Conservation (phyloP, 2,888 invertebrate genomes). For the Cerastoderma edule region DNA sequence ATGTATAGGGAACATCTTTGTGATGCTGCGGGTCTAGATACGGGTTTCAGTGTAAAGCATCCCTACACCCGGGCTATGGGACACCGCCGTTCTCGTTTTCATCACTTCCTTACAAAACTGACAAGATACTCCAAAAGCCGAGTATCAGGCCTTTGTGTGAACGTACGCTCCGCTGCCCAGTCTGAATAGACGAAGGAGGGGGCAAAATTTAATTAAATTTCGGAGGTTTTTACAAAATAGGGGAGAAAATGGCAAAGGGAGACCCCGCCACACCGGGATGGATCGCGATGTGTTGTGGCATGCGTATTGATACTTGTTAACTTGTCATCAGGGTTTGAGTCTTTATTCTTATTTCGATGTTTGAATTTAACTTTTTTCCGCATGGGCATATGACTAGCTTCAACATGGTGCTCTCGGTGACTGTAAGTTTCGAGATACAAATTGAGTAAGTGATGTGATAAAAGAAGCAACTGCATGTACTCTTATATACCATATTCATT, state of each 20-base stretch:
- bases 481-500: too few relatives aligned
- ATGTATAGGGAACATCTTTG: too few relatives aligned
- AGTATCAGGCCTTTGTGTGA: conserved; percentile 42
- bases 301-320: conserved; percentile 28
- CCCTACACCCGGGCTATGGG: neutral
- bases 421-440: too few relatives aligned
- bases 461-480: too few relatives aligned
- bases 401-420: too few relatives aligned
- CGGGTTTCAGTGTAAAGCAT: too few relatives aligned
- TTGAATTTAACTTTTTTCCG: too few relatives aligned
- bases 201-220: conserved; percentile 62
- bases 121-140: conserved; percentile 49
- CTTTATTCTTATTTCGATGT: too few relatives aligned
- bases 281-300: conserved; percentile 23
- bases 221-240: conserved; percentile 37
- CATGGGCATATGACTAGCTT: too few relatives aligned
- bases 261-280: conserved; percentile 40
- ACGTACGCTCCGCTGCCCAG: conserved; percentile 42
- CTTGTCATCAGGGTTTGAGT: conserved; percentile 11
- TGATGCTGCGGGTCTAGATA: too few relatives aligned
- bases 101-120: conserved; percentile 28
- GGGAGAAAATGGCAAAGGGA: too few relatives aligned
- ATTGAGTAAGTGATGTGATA: too few relatives aligned
- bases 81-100: conserved; percentile 6
- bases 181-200: conserved; percentile 43